phyloP scores from a whole-genome alignment of 2,888 invertebrate genomes.

The Amiota communis region DNA sequence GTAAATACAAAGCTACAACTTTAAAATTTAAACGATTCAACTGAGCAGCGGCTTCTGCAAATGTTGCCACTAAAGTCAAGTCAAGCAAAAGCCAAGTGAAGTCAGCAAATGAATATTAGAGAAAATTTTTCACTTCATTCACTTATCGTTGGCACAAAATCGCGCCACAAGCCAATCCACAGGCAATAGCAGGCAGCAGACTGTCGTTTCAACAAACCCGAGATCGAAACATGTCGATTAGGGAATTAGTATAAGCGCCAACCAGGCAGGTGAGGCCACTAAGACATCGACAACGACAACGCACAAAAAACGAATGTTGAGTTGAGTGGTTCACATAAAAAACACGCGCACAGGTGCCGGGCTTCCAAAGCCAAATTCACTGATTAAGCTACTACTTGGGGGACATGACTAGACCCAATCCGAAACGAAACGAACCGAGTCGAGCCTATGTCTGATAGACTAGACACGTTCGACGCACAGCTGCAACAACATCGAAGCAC shows the following conservation, averaged over 20 bases:
- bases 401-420: not conserved
- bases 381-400: conserved; percentile 13
- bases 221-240: conserved; percentile 70
- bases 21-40: not conserved
- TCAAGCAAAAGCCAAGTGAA: not conserved
- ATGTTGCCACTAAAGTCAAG: not conserved
- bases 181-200: conserved; percentile 37
- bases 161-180: not conserved
- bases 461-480: conserved; percentile 14
- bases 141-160: conserved; percentile 43
- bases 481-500: conserved; percentile 50
- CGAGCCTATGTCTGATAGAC: conserved; percentile 28
- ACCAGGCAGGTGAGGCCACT: conserved; percentile 43
- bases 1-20: no score
- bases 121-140: conserved; percentile 62
- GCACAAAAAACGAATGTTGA: not conserved
- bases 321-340: conserved; percentile 1
- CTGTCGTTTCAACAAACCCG: conserved; percentile 50
- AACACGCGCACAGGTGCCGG: not conserved
- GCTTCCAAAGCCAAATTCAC: not conserved
- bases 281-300: not conserved
- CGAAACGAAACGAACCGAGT: conserved; percentile 3
- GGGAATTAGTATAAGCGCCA: conserved; percentile 70
- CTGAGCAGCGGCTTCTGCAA: not conserved
- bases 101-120: conserved; percentile 57